These are phyloP conservation scores for Holcopasites calliopsidis DNA, from an alignment of 1,140 invertebrate species.

Conservation along the genomic window DNA sequence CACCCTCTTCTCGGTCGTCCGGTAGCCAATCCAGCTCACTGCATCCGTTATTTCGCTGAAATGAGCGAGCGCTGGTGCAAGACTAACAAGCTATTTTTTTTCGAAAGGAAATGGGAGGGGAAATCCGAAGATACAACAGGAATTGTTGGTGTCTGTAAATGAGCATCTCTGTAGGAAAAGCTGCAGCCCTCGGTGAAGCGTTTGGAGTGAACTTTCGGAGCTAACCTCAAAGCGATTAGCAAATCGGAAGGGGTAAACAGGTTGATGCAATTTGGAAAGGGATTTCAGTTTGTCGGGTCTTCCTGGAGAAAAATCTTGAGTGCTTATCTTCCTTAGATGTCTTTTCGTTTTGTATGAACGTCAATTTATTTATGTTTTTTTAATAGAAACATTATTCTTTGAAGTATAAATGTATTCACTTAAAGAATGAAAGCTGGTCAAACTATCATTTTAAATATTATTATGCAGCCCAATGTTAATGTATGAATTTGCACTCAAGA, in stretches of 20 bases:
- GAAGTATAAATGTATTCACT: too few relatives aligned
- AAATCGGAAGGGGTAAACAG: background rate
- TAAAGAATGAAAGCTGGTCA: too few relatives aligned
- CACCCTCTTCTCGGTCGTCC: slow-evolving; percentile 8
- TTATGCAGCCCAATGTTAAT: too few relatives aligned
- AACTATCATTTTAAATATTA: too few relatives aligned
- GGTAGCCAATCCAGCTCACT: slow-evolving; percentile 40
- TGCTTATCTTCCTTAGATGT: too few relatives aligned
- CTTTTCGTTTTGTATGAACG: too few relatives aligned
- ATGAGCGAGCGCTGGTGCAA: slow-evolving; percentile 30
- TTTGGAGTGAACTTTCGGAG: background rate
- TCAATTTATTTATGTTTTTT: too few relatives aligned
- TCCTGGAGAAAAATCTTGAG: background rate
- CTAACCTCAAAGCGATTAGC: background rate
- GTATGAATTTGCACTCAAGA: too few relatives aligned
- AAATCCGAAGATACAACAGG: background rate
- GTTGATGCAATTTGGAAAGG: background rate
- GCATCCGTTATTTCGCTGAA: slow-evolving; percentile 18
- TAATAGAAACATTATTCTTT: too few relatives aligned
- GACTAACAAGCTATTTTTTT: slow-evolving; percentile 46
- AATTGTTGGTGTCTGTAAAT: background rate
- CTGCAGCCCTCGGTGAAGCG: background rate
- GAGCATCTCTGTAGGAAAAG: background rate
- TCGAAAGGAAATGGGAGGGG: background rate
- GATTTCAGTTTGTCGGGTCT: background rate